A percentile compares a stretch with the other conserved stretches of the same genome.
phyloP scores from a whole-genome alignment of 2,113 vertebrate species.

The Hippocampus guttulatus region DNA sequence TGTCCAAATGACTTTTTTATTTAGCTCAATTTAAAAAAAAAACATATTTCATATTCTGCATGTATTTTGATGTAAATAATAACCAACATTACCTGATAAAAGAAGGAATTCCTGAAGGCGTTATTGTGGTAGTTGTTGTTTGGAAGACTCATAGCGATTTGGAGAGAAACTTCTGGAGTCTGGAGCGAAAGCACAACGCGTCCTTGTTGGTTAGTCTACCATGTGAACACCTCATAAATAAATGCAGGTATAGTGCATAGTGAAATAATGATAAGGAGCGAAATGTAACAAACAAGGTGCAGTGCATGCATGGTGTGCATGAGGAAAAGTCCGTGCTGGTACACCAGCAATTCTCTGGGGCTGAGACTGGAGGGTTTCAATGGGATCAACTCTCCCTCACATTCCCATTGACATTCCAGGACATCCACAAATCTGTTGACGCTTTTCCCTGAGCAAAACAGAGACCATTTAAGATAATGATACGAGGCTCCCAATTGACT shows the following conservation, averaged over 20 bases:
- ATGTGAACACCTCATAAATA: neutral
- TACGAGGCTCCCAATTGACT: too few species aligned
- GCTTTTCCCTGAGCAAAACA: conserved; percentile 46
- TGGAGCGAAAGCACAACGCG: conserved; percentile 39
- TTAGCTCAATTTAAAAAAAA: too few species aligned
- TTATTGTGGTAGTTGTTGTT: conserved; percentile 65
- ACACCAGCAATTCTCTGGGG: conserved; percentile 77
- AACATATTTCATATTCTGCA: too few species aligned
- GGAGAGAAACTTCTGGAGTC: conserved; percentile 76
- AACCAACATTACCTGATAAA: conserved; percentile 77
- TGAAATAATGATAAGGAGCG: neutral
- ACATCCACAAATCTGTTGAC: conserved; percentile 55
- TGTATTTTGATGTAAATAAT: neutral
- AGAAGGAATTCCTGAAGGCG: conserved; percentile 81
- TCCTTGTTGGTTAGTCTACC: neutral
- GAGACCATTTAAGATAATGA: too few species aligned
- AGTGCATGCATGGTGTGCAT: conserved; percentile 69
- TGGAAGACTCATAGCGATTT: conserved; percentile 79
- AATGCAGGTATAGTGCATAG: neutral
- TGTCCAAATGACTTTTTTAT: too few species aligned
- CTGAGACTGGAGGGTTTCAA: conserved; percentile 68
- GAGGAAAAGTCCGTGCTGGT: conserved; percentile 78
- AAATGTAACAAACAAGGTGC: conserved; percentile 66
- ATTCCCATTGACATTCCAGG: conserved; percentile 66
- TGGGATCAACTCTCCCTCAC: conserved; percentile 65